Base-by-base conservation (phyloP, 2,113 vertebrate genomes). In the Misgurnus mizolepis region DNA sequence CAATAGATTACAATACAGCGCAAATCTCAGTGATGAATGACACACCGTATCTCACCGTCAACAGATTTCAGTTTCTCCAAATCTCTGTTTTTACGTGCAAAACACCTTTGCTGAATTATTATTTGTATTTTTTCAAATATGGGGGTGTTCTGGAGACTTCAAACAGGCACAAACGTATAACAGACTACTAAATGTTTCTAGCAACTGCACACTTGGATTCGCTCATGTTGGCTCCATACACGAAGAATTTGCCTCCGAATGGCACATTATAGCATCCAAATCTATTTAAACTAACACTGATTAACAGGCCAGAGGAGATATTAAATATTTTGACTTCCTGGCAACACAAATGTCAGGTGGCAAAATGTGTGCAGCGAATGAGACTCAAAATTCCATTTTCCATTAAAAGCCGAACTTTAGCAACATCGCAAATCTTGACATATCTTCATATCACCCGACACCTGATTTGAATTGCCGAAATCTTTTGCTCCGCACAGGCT, bases 11-110 rank as follows among this genome's bases (percentile, higher is more conserved):
- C 85, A 89, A 87, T 77, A 79, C 86, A 80, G 45, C 80, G 67
- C 84, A 67, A 68, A 84, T 89, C 84, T 76, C 79, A 67, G 79
- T 89, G 88, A 91, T 89, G 82, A 86, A 89, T 89, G 87, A 70
- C 45, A 22, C 41, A 61, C 55, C 72, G 41, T 68, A 67, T 67
- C 80, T 81, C 80, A 76, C 65, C 49, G 45, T 9, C 74, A 67
- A 11, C 55, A 73, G 72, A 81, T 76, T 65, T 76, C 83, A 88
- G 82, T 75, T 58, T 15, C 6, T 34, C 79, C 61, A 82, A 55
- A 81, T 75, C 76, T 81, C 83, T 72, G 68, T 45, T 81, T 73
- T 77, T 58, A 65, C 66, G 34, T 41, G 47, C 27, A 67, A 66
- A 53, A 66, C 62, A 62, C 14, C 50, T 76, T n/a, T 50, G 47